A percentile compares a stretch with the other conserved stretches of the same genome.
Evolutionary conservation across 2,888 invertebrate genomes (phyloP).

Genomic region (Mythimna ferrago): DNA sequence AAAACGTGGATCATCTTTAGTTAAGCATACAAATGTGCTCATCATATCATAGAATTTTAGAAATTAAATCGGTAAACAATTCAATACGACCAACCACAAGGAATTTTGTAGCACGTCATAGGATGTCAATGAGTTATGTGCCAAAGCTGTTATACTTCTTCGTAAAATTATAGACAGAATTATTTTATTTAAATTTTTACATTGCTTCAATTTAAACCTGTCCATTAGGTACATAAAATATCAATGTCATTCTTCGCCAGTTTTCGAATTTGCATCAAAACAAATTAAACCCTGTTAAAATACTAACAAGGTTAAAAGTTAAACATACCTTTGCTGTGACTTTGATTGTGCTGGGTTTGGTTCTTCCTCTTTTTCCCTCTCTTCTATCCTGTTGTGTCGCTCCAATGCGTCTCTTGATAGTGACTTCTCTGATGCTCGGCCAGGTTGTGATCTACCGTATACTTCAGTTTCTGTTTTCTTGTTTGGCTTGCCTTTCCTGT

Average conservation of each 20-base stretch:
- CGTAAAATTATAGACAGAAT: no score
- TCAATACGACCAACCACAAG: not conserved
- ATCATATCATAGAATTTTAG: no score
- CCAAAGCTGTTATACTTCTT: no score
- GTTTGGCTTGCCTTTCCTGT: constrained; percentile 90
- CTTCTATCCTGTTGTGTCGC: constrained; percentile 79
- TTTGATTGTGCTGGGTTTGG: constrained; percentile 61
- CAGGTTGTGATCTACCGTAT: constrained; percentile 84
- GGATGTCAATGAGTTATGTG: not conserved
- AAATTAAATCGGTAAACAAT: no score
- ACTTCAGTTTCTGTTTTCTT: constrained; percentile 85
- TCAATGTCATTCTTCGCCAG: no score
- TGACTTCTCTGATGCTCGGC: constrained; percentile 87
- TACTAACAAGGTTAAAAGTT: not conserved
- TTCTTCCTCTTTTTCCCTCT: constrained; percentile 77
- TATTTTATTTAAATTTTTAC: no score
- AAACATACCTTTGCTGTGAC: constrained; percentile 69
- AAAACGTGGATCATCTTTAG: not conserved
- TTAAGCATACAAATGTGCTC: no score
- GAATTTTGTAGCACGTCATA: not conserved
- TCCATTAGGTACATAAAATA: no score
- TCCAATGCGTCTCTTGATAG: constrained; percentile 85
- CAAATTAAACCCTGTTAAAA: not conserved
- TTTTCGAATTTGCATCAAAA: no score
- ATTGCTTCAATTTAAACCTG: no score